Evolutionary conservation across 1,140 invertebrate genomes (phyloP), one percentile per base, ranked within the genome.

Genomic region (Campodea augens): DNA sequence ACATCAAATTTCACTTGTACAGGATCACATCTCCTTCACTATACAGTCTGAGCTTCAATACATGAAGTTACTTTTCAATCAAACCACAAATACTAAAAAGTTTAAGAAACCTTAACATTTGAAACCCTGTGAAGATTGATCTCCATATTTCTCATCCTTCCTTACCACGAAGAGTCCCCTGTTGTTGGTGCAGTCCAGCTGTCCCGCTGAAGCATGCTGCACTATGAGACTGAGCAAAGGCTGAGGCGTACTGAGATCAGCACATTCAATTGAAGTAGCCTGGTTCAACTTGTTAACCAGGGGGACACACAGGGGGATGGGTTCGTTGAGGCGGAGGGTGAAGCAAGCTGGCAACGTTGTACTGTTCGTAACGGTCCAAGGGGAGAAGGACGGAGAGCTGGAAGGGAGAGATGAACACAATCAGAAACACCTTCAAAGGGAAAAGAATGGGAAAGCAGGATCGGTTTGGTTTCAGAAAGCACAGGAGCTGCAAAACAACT

Each of bases 291-390:
- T 66, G 48, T 74, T 68, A n/a, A 87, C 65, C 20, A 87, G 61
- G 36, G 75, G 72, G 24, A 75, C 60, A 55, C 84, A 85, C 41
- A 95, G 75, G 4, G 89, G 84, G 65, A 91, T 77, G 1, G 88
- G 81, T 55, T 86, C 78, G 22, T 78, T 78, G 13, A 97, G 64
- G 49, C 81, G 81, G 18, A 97, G 65, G 1, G 88, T 81, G 66
- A 93, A 96, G 57, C 78, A 85, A 0, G 89, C 90, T 1, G 89
- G 87, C 53, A 97, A 64, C 55, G 80, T 75, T 27, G 79, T 78
- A 51, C 84, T 91, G 65, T 96, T 97, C 46, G 77, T 71, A 38
- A 75, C 72, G 37, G 72, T 84, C 22, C 92, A 62, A 12, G 73
- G 68, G 5, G 80, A 75, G 62, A 88, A 93, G 1, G 76, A 73